phyloP scores from a whole-genome alignment of 1,140 invertebrate species.

The Trichonephila clavipes region DNA sequence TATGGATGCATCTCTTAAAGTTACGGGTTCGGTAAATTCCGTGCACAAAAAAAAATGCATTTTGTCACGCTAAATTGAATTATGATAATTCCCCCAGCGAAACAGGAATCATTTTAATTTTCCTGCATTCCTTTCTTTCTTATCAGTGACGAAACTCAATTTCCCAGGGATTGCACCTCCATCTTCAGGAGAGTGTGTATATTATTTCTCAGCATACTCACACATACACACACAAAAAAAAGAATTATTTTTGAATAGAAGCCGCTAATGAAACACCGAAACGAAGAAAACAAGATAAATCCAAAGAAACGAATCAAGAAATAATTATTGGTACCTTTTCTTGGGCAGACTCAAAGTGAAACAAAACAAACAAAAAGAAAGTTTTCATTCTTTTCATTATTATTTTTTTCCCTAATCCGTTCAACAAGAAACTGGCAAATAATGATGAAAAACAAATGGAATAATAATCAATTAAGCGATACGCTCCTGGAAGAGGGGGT shows the following conservation, averaged over 20 bases:
- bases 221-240: background rate
- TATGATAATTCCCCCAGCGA: background rate
- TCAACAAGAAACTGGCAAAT: conserved; percentile 29
- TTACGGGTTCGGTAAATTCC: too few relatives aligned
- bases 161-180: background rate
- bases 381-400: background rate
- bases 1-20: too few relatives aligned
- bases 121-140: background rate
- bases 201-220: background rate
- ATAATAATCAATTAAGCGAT: conserved; percentile 56
- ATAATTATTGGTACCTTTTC: conserved; percentile 27
- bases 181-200: background rate
- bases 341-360: background rate
- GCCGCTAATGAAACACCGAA: conserved; percentile 32
- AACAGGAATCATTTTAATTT: conserved; percentile 14
- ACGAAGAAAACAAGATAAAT: conserved; percentile 20
- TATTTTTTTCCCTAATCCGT: background rate
- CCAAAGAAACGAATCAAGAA: background rate
- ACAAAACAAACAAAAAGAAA: background rate
- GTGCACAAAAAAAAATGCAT: too few relatives aligned
- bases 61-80: background rate
- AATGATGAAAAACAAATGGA: conserved; percentile 51
- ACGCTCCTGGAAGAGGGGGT: background rate
- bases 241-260: conserved; percentile 39
- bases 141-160: conserved; percentile 16